Base-by-base conservation (phyloP, 2,113 vertebrate genomes). In the Nannobrachium achirus region DNA sequence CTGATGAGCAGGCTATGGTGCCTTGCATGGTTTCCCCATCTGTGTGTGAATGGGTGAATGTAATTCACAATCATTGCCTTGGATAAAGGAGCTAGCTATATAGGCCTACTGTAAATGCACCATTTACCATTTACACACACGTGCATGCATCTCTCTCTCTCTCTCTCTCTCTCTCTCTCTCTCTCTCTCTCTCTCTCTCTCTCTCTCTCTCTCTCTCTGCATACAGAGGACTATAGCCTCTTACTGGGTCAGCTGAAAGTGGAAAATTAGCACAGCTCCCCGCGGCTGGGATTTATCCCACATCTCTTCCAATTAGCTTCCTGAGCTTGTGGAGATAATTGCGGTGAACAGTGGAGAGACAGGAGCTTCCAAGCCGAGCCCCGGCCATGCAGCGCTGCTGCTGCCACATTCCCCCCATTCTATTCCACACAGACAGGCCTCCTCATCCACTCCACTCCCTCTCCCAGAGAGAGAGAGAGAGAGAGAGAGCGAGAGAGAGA, bases 291-390 rank as follows among this genome's bases (percentile, higher is more conserved):
- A 85, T 87, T 91, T 89, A 91, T 86, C 85, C 90, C 86, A 89
- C 83, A 89, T 91, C 90, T 89, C 79, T 86, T 86, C 86, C 88
- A 90, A 92, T 93, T 89, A 91, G 86, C 82, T 89, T 85, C 76
- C 76, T 79, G 81, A 88, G 87, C 85, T 88, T 63, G 69, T 71
- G 69, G 79, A 88, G 89, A 88, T 91, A 89, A 91, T 88, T 86
- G 84, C 78, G 63, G 74, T 52, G 73, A 74, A 73, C 75, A 86
- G 80, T 75, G 63, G 57, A 72, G 71, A 84, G 80, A 84, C 82
- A 76, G 71, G 69, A 88, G 82, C 73, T 77, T 62, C 59, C 65
- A 75, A n/a, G n/a, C n/a, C n/a, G n/a, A n/a, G n/a, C n/a, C n/a
- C n/a, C n/a, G n/a, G n/a, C n/a, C n/a, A n/a, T n/a, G n/a, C 71